Base-by-base conservation (phyloP, 1,140 invertebrate species). In the Cotesia glomerata region DNA sequence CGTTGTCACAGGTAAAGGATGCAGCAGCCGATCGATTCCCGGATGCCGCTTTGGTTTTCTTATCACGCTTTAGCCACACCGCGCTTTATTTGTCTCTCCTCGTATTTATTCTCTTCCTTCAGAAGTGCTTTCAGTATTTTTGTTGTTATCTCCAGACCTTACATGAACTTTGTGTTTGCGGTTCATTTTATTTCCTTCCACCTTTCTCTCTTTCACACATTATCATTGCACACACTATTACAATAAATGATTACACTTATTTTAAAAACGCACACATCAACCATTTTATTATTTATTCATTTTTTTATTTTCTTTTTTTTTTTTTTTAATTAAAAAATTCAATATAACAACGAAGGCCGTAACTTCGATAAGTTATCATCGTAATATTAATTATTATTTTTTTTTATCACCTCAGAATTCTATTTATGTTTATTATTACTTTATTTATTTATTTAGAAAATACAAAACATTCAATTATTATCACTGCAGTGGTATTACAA, bases 321-420 rank as follows among this genome's bases (percentile, higher is more conserved):
- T 71, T 35, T 58, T 14, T 64, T 35, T 74, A 49, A 45, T 16
- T 34, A 51, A 71, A 63, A 52, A 45, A 62, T 65, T 8, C 3
- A 39, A 8, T 39, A 8, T 39, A 8, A 39, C 65, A 71, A 71
- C 65, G 64, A 71, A 65, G 70, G 62, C 70, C 69, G 56, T 71
- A 65, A 71, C 51, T 65, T 58, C 64, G 64, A 71, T 65, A 71
- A 34, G 62, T 65, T 65, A 65, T 65, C 35, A 54, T 71, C 39
- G 39, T 39, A 8, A 39, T 39, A 7, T 7, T 39, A 39, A 39
- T 39, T 39, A 39, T 39, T 39, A 1, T 39, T 8, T 39, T 39
- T 39, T 71, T 58, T 65, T 65, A 13, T 18, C 26, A 56, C 52
- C 52, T 11, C 58, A 32, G 2, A 18, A 32, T 32, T 32, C 5